Percentiles rank a stretch among this genome's conserved stretches.
These are phyloP conservation scores for Folsomia manolachei DNA, from an alignment of 2,888 invertebrate genomes.

Conservation along the genomic window DNA sequence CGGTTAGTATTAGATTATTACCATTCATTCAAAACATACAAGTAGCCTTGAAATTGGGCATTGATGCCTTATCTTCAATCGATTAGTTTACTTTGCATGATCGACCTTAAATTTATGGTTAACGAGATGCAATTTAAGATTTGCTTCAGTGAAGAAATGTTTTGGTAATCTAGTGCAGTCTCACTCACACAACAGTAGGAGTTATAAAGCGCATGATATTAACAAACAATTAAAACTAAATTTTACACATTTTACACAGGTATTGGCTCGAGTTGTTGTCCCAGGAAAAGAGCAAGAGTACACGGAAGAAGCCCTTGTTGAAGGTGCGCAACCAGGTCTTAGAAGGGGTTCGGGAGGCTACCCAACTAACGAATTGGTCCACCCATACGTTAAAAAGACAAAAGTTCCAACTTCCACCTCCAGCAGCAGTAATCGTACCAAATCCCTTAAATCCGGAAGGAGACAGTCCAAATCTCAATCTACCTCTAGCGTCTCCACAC, in stretches of 20 bases:
- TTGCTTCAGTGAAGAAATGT: too few relatives aligned
- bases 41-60: too few relatives aligned
- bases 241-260: neutral
- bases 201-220: neutral
- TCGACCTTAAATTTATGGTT: too few relatives aligned
- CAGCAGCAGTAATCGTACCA: neutral
- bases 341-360: neutral
- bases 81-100: too few relatives aligned
- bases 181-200: neutral
- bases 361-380: constrained; percentile 8
- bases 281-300: neutral
- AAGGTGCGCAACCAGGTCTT: neutral
- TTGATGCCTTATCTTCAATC: too few relatives aligned
- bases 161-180: too few relatives aligned
- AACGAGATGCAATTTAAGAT: too few relatives aligned
- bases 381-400: constrained; percentile 9
- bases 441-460: neutral
- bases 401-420: neutral
- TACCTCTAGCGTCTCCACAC: neutral
- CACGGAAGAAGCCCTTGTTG: constrained; percentile 11
- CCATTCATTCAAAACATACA: too few relatives aligned
- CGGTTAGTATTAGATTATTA: too few relatives aligned
- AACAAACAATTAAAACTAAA: too few relatives aligned
- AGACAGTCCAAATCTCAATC: neutral
- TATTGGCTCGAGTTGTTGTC: constrained; percentile 3